These are phyloP conservation scores for Gavialis gangeticus DNA, from an alignment of 2,113 vertebrate genomes.

Conservation along the genomic window DNA sequence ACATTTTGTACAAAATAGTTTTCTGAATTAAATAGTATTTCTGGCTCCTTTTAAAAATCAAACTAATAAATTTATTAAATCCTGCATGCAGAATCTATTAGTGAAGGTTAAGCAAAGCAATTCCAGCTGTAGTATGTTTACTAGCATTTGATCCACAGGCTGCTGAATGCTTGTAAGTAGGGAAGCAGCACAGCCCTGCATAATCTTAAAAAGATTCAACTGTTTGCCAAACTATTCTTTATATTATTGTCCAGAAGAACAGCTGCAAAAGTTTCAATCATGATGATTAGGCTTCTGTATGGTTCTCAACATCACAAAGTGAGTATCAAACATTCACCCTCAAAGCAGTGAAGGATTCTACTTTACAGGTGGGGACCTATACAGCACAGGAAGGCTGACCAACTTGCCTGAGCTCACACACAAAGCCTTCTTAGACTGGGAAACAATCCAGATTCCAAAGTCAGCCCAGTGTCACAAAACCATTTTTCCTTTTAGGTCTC, in stretches of 20 bases:
- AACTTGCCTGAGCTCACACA: background rate
- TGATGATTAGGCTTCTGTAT: background rate
- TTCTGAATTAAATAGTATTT: background rate
- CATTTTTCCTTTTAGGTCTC: background rate
- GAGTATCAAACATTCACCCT: background rate
- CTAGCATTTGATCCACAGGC: background rate
- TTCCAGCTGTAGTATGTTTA: background rate
- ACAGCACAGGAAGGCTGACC: background rate
- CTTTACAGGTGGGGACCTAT: background rate
- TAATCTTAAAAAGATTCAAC: too few relatives aligned
- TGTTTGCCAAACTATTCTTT: too few relatives aligned
- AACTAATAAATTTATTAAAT: background rate
- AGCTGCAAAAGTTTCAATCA: background rate
- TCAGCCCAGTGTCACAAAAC: background rate
- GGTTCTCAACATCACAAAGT: background rate
- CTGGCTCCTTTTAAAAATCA: too few relatives aligned
- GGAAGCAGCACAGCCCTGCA: too few relatives aligned
- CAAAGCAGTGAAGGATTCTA: background rate
- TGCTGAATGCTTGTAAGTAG: background rate
- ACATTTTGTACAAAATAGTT: background rate
- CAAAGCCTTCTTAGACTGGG: background rate
- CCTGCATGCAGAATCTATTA: background rate
- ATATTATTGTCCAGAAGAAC: too few relatives aligned
- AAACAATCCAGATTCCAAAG: background rate
- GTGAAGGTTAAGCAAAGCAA: background rate